Base-by-base conservation (phyloP, 2,888 invertebrate genomes). In the Caenorhabditis sp. region DNA sequence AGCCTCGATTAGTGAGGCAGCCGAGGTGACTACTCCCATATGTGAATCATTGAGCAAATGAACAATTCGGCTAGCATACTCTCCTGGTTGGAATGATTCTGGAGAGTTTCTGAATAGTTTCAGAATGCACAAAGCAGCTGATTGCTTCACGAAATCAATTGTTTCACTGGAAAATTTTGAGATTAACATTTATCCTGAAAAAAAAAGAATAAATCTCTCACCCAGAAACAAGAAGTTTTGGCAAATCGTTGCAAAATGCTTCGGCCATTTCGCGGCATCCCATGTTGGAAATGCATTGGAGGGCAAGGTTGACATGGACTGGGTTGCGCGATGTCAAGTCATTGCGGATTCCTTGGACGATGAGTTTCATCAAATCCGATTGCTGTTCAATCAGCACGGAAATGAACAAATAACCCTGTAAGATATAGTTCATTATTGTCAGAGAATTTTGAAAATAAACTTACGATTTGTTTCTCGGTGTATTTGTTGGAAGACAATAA, bases 191-290 rank as follows among this genome's bases (percentile, higher is more conserved):
- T 43, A 10, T 43, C 3, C 17, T 12, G 21, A 23, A 21, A 25
- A 10, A 17, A 27, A 23, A 43, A 43, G 4, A 67, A 26, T 43
- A 20, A 21, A 12, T 38, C 8, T 12, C 70, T 36, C 43, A 86
- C 87, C 87, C 97, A 72, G 97, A 97, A 49, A 99, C 97, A 77
- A 99, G 92, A 63, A 99, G 91, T 89, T 96, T 97, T 74, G 99
- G 99, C 89, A 99, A 96, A 89, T 99, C 99, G 84, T 93, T 93
- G 64, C 95, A 94, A 90, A 99, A 97, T 57, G 96, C 96, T 89
- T 99, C 97, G n/a, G 97, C 97, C 99, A 99, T 99, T 89, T 99
- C 99, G 87, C 94, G 93, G 89, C 95, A 96, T 68, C 99, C 99
- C 89, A 99, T 97, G 89, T 99, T 99, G 63, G 99, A 97, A 88